Percentiles rank a stretch among this genome's conserved stretches.
Evolutionary conservation across 30 jellyfish, hydroid and myxozoan species (phyloP).

Genomic region (Hydractinia symbiolongicarpus): DNA sequence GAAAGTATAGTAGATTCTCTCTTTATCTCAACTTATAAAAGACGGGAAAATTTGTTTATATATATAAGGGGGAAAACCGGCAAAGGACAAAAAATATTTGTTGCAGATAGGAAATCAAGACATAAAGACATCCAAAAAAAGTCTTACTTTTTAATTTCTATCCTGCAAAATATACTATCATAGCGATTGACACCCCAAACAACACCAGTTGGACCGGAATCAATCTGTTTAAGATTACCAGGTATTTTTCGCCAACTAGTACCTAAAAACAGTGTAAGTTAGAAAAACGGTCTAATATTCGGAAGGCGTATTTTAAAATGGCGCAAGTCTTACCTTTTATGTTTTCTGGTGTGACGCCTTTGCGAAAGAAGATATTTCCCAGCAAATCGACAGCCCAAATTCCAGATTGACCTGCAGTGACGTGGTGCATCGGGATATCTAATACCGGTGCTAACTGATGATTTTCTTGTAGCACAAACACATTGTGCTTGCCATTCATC

Average conservation of each 20-base stretch:
- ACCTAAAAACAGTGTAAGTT: constrained; percentile 22
- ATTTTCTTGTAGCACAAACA: constrained; percentile 41
- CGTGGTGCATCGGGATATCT: constrained; percentile 61
- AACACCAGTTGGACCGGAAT: constrained; percentile 81
- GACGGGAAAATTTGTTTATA: too few species aligned
- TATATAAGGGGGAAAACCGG: too few species aligned
- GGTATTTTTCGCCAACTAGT: constrained; percentile 74
- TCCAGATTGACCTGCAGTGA: constrained; percentile 84
- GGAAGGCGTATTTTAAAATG: too few species aligned
- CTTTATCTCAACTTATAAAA: too few species aligned
- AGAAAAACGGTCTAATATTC: too few species aligned
- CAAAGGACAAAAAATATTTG: too few species aligned
- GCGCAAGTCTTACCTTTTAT: constrained; percentile 11
- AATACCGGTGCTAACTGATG: constrained; percentile 44
- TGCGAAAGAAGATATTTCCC: constrained; percentile 66
- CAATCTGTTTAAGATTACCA: constrained; percentile 86
- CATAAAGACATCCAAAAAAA: too few species aligned
- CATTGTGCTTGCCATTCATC: constrained; percentile 48
- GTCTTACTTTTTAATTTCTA: constrained; percentile 47
- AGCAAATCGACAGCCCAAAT: constrained; percentile 80
- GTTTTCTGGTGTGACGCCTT: constrained; percentile 31
- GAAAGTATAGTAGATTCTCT: background rate
- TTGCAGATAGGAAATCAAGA: too few species aligned
- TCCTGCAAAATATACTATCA: constrained; percentile 72
- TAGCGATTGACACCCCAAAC: constrained; percentile 94